These are phyloP conservation scores for Agrochola macilenta DNA, from an alignment of 2,888 invertebrate species.

Conservation along the genomic window DNA sequence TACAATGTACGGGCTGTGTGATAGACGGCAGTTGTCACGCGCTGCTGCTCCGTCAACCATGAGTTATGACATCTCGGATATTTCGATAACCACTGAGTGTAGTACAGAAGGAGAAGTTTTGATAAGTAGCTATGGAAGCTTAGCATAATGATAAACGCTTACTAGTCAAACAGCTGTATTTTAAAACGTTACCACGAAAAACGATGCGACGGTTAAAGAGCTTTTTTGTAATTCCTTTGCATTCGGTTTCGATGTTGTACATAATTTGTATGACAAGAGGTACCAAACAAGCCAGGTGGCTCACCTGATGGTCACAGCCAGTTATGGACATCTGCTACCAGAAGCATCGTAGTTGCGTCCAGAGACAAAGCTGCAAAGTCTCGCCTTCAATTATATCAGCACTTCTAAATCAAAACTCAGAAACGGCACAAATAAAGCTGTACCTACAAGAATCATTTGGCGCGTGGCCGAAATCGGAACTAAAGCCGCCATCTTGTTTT, in stretches of 20 bases:
- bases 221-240: background rate
- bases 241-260: background rate
- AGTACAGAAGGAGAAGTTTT: conserved; percentile 23
- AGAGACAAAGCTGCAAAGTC: background rate
- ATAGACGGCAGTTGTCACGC: conserved; percentile 46
- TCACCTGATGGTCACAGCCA: background rate
- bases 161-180: background rate
- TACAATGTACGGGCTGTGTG: conserved; percentile 1
- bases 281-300: background rate
- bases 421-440: background rate
- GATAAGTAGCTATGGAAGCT: no score
- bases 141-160: background rate
- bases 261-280: background rate
- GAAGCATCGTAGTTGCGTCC: background rate
- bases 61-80: conserved; percentile 32
- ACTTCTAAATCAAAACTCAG: background rate
- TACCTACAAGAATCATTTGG: background rate
- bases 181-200: background rate
- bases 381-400: background rate
- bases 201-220: background rate
- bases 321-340: background rate
- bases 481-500: background rate
- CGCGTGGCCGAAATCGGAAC: no score
- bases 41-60: conserved; percentile 29
- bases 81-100: background rate